Conservation (phyloP, 2,113 vertebrate genomes). For the Peromyscus polionotus region DNA sequence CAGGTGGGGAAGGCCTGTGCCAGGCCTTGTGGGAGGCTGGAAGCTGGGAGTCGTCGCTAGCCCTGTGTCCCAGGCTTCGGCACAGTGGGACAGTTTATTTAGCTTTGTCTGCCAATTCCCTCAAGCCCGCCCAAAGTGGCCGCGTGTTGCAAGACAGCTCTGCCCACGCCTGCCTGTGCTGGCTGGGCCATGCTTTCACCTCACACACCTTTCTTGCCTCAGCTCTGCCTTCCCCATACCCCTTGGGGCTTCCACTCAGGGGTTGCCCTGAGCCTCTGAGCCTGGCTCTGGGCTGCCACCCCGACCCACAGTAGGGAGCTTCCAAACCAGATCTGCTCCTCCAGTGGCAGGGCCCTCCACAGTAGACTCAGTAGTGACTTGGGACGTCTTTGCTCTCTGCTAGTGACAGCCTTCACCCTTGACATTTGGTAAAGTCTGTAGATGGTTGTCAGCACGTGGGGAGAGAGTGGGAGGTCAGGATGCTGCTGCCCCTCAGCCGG, state of each 20-base stretch:
- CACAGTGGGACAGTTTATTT: constrained; percentile 31
- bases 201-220: neutral
- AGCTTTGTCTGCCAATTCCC: constrained; percentile 13
- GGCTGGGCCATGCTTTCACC: neutral
- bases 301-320: neutral
- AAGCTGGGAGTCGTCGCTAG: neutral
- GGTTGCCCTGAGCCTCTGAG: neutral
- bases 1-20: neutral
- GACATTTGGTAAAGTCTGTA: neutral
- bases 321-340: neutral
- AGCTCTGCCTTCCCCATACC: neutral
- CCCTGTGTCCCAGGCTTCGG: neutral
- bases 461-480: neutral
- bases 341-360: accelerated
- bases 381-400: neutral
- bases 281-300: accelerated
- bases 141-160: neutral
- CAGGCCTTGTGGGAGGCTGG: neutral
- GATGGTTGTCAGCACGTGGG: neutral
- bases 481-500: neutral
- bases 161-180: neutral
- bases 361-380: neutral
- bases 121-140: neutral
- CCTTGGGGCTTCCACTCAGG: neutral
- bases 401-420: neutral